A percentile compares a stretch with the other conserved stretches of the same genome.
These are phyloP conservation scores for Capreolus pygargus DNA, from an alignment of 2,113 vertebrate species.

Conservation along the genomic window DNA sequence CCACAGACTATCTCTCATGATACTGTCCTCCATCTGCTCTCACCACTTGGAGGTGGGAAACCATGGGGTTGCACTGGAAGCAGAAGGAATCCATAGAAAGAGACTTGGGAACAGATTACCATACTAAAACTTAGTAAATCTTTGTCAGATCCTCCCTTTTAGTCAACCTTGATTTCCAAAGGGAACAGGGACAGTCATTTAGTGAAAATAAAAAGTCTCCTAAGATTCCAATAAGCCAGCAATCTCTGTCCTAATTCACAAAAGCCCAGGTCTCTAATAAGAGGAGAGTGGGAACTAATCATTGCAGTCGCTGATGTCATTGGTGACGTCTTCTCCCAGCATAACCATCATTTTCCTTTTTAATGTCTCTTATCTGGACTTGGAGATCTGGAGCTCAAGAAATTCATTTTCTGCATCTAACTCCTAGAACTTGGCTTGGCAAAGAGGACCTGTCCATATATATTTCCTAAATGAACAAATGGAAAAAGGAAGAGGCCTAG, in stretches of 20 bases:
- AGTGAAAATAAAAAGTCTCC: neutral
- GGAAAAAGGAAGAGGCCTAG: neutral
- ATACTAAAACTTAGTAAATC: neutral
- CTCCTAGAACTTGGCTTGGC: neutral
- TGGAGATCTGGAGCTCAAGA: neutral
- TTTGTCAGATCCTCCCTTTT: neutral
- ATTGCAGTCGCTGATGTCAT: fast-evolving
- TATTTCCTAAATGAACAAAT: neutral
- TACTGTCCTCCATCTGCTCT: neutral
- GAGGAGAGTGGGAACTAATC: neutral
- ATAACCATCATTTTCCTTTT: neutral
- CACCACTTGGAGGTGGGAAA: neutral
- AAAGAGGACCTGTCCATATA: neutral
- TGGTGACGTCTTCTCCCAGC: neutral
- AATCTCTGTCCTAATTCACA: neutral
- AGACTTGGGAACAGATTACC: neutral
- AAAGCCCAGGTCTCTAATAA: neutral
- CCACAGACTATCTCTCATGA: neutral
- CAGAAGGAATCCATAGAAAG: neutral
- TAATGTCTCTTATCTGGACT: neutral
- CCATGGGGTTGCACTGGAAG: neutral
- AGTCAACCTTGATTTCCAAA: neutral
- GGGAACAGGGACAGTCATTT: neutral
- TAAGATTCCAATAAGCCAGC: neutral
- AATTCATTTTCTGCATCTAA: neutral